These are phyloP conservation scores for Lithodes maja DNA, from an alignment of 2,888 invertebrate genomes.

Conservation along the genomic window DNA sequence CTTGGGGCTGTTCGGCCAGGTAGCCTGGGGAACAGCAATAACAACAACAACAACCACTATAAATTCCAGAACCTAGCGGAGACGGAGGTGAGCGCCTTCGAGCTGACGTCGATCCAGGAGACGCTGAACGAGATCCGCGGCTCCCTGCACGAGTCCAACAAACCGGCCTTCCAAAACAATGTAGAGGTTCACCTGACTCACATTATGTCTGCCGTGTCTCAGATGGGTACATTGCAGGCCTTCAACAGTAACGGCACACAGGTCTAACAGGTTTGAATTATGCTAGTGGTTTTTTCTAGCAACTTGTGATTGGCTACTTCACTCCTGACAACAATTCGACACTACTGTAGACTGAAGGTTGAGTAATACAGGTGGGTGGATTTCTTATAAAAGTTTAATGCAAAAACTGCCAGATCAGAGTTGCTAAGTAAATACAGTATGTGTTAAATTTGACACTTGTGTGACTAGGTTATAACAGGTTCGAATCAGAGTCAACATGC, in stretches of 20 bases:
- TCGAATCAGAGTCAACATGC: too few species aligned
- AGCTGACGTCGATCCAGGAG: conserved; percentile 91
- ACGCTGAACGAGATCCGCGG: conserved; percentile 92
- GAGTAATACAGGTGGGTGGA: too few species aligned
- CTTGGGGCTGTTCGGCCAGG: too few species aligned
- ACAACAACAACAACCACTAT: background rate
- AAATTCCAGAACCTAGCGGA: conserved; percentile 80
- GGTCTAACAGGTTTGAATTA: conserved; percentile 15
- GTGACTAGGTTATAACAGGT: too few species aligned
- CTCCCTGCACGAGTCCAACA: conserved; percentile 82
- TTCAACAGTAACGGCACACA: conserved; percentile 58
- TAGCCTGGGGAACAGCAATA: background rate
- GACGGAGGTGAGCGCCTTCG: conserved; percentile 91
- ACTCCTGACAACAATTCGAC: too few species aligned
- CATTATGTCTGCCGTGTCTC: conserved; percentile 76
- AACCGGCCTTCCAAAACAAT: conserved; percentile 79
- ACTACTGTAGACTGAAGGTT: too few species aligned
- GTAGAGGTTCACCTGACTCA: conserved; percentile 95
- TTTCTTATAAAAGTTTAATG: too few species aligned
- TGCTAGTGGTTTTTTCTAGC: too few species aligned
- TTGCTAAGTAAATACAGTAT: too few species aligned
- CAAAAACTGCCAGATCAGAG: too few species aligned
- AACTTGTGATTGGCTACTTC: too few species aligned
- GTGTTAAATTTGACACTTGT: too few species aligned
- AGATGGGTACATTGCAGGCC: conserved; percentile 69